These are phyloP conservation scores for Mythimna impura DNA, from an alignment of 2,888 invertebrate species.

Conservation along the genomic window DNA sequence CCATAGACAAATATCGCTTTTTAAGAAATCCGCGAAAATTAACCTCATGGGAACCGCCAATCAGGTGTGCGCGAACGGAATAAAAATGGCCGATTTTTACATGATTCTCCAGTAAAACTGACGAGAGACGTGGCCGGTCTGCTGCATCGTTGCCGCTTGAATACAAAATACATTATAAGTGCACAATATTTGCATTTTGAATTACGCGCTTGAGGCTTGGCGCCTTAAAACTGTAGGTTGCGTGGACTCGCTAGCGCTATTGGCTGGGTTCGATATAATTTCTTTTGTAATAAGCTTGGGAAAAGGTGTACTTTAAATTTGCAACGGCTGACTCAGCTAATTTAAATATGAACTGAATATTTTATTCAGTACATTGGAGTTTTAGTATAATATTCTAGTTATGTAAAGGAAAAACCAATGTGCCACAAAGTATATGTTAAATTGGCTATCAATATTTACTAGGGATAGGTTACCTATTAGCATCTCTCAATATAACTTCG, in stretches of 20 bases:
- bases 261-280: conserved; percentile 55
- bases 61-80: conserved; percentile 84
- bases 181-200: conserved; percentile 89
- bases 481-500: conserved; percentile 37
- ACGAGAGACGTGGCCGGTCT: conserved; percentile 82
- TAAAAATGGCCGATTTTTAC: conserved; percentile 88
- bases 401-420: conserved; percentile 30
- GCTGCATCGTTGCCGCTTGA: conserved; percentile 81
- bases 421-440: conserved; percentile 36
- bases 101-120: conserved; percentile 88
- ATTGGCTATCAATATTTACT: conserved; percentile 54
- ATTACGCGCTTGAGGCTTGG: conserved; percentile 85
- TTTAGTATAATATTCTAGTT: conserved; percentile 14
- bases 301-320: conserved; percentile 45
- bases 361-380: conserved; percentile 18
- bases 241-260: conserved; percentile 55
- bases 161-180: conserved; percentile 89
- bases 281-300: conserved; percentile 45
- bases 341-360: conserved; percentile 42
- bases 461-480: conserved; percentile 44
- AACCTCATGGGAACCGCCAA: conserved; percentile 89
- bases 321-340: conserved; percentile 29
- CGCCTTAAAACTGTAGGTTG: conserved; percentile 70
- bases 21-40: conserved; percentile 86
- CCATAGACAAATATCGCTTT: conserved; percentile 77